Conservation (phyloP, 2,113 vertebrate species). For the Falco punctatus region DNA sequence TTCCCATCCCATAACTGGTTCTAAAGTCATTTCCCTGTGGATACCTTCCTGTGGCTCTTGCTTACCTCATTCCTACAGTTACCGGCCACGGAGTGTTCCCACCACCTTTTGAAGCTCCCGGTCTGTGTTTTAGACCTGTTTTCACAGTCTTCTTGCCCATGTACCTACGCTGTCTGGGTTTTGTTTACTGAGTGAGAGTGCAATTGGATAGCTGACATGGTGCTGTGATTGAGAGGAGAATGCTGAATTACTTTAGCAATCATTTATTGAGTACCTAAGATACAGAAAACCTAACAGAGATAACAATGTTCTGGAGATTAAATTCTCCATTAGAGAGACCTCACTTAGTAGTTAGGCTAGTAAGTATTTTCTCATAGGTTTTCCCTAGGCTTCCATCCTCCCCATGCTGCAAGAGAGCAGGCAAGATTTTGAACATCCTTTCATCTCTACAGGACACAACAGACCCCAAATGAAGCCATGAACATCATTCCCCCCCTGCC, state of each 20-base stretch:
- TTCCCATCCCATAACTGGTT: not conserved
- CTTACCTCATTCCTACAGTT: not conserved
- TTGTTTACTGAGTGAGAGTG: not conserved
- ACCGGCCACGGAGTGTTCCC: not conserved
- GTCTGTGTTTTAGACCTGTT: not conserved
- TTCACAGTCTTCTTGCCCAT: not conserved
- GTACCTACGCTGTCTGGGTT: not conserved
- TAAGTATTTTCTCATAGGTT: not conserved
- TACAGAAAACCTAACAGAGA: conserved; percentile 35
- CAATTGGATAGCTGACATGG: not conserved
- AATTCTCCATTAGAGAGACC: conserved; percentile 5
- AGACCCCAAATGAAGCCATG: not conserved
- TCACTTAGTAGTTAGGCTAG: not conserved
- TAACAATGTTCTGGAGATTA: conserved; percentile 22
- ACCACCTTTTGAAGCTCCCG: not conserved
- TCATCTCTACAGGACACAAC: not conserved
- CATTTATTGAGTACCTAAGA: conserved; percentile 55
- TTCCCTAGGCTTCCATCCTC: not conserved
- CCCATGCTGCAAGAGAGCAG: accelerated
- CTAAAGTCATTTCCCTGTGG: not conserved
- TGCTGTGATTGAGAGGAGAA: conserved; percentile 22
- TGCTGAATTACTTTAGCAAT: conserved; percentile 36
- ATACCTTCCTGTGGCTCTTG: not conserved
- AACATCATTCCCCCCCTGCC: not conserved
- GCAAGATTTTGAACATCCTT: not conserved